These are phyloP conservation scores for Oplegnathus fasciatus DNA, from an alignment of 2,113 vertebrate species.

Conservation along the genomic window DNA sequence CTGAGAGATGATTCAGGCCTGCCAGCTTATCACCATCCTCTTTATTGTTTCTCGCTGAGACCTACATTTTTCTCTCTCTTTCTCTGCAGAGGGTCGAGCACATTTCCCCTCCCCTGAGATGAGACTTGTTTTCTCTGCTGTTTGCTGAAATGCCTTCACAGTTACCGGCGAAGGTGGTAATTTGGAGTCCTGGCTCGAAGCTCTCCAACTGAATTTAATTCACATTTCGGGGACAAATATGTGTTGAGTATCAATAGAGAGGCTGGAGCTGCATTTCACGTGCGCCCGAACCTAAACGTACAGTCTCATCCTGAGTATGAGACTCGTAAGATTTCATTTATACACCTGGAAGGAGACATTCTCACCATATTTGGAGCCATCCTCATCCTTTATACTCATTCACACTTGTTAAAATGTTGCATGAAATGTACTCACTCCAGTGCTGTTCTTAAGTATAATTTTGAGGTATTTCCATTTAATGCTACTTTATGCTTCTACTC, in stretches of 20 bases:
- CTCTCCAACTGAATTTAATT: conserved; percentile 46
- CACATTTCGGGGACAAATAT: conserved; percentile 52
- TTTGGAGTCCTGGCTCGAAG: conserved; percentile 48
- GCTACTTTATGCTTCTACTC: neutral
- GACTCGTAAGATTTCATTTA: neutral
- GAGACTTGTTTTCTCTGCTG: conserved; percentile 48
- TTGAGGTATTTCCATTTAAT: neutral
- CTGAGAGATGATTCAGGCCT: neutral
- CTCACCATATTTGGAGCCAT: neutral
- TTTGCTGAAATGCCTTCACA: conserved; percentile 73
- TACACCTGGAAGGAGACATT: neutral
- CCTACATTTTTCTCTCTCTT: neutral
- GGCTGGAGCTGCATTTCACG: conserved; percentile 4
- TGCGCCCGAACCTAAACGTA: neutral
- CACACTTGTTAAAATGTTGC: neutral
- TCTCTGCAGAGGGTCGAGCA: conserved; percentile 22
- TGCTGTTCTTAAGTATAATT: neutral
- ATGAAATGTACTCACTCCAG: neutral
- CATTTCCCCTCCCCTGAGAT: conserved; percentile 31
- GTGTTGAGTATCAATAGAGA: conserved; percentile 43
- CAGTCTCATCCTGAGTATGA: neutral
- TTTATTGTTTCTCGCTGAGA: conserved; percentile 26
- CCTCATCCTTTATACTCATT: neutral
- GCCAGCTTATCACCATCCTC: conserved; percentile 13
- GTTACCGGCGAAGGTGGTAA: conserved; percentile 57